These are phyloP conservation scores for Thymallus thymallus DNA, from an alignment of 2,113 vertebrate genomes.

Conservation along the genomic window DNA sequence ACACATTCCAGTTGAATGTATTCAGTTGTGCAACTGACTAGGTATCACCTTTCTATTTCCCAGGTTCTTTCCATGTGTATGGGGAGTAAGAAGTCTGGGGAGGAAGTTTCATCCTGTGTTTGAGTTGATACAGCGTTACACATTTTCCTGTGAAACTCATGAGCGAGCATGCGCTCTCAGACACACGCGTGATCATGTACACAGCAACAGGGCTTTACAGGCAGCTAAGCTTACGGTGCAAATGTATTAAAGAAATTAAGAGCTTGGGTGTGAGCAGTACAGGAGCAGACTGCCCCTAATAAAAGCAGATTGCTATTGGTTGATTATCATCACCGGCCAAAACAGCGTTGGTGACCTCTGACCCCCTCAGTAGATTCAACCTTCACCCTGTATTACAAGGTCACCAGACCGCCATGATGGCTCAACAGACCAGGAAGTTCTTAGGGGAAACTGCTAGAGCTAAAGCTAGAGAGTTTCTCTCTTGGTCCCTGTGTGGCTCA, in stretches of 20 bases:
- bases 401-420: no score
- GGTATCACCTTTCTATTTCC: no score
- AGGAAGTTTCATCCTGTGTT: not conserved
- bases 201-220: not conserved
- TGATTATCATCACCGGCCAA: conserved; percentile 56
- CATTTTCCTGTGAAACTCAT: not conserved
- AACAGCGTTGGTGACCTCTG: conserved; percentile 44
- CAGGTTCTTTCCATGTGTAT: not conserved
- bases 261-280: conserved; percentile 18
- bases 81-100: not conserved
- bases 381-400: not conserved
- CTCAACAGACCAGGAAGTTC: not conserved
- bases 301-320: conserved; percentile 50
- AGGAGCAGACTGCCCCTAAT: conserved; percentile 34
- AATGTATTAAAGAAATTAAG: conserved; percentile 47
- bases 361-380: conserved; percentile 42
- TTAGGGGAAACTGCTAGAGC: not conserved
- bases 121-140: not conserved
- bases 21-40: no score
- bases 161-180: conserved; percentile 1
- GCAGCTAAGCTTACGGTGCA: conserved; percentile 27
- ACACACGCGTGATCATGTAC: conserved; percentile 13
- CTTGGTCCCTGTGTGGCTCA: no score
- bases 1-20: no score
- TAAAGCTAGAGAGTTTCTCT: no score